A percentile compares a stretch with the other conserved stretches of the same genome.
These are phyloP conservation scores for Ostrea edulis DNA, from an alignment of 1,140 invertebrate genomes.

Conservation along the genomic window DNA sequence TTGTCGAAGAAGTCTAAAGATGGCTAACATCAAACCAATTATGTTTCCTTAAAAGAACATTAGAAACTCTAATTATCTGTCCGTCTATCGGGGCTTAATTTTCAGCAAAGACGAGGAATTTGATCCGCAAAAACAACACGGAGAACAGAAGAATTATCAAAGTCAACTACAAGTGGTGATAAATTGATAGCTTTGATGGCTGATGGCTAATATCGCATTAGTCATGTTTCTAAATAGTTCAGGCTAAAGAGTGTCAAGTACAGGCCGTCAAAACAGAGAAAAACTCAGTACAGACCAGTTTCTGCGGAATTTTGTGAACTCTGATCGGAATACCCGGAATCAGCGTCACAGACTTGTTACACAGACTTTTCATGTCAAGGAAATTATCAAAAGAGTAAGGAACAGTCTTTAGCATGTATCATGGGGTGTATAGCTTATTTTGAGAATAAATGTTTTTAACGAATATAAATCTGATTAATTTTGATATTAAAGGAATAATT, in stretches of 20 bases:
- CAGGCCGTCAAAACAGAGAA: background rate
- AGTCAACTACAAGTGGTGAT: background rate
- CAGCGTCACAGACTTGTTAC: background rate
- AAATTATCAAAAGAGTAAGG: background rate
- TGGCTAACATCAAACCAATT: slow-evolving; percentile 45
- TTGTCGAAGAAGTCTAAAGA: slow-evolving; percentile 42
- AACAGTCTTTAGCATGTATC: background rate
- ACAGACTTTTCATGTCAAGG: background rate
- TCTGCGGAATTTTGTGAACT: background rate
- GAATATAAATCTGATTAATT: too few species aligned
- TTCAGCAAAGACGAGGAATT: slow-evolving; percentile 12
- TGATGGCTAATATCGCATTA: slow-evolving; percentile 42
- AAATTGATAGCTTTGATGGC: slow-evolving; percentile 41
- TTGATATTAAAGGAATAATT: too few species aligned
- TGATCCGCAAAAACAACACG: slow-evolving; percentile 40
- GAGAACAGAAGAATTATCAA: slow-evolving; percentile 20
- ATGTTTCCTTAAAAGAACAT: slow-evolving; percentile 40
- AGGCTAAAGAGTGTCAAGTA: slow-evolving; percentile 22
- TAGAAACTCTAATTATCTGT: slow-evolving; percentile 43
- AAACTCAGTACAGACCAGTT: background rate
- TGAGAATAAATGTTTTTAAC: too few species aligned
- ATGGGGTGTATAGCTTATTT: too few species aligned
- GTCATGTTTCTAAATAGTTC: slow-evolving; percentile 41
- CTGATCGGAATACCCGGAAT: background rate
- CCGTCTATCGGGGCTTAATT: slow-evolving; percentile 29